Evolutionary conservation across 2,113 vertebrate species (phyloP), one percentile per base, ranked within the genome.

Genomic region (Dunckerocampus dactyliophorus): DNA sequence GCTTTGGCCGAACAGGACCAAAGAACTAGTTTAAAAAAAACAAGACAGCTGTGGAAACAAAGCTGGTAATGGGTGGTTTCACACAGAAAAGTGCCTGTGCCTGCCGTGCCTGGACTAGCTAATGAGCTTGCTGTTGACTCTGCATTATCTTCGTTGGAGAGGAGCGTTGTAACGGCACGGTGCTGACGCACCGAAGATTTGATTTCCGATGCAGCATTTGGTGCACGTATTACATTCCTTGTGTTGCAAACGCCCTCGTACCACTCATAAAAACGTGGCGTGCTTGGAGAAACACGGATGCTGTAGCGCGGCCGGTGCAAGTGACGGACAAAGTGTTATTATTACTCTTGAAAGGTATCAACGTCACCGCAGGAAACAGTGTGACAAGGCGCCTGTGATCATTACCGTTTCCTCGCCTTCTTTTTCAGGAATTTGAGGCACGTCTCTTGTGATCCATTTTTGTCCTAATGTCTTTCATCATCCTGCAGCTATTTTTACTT

Each of bases 401-500:
- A 62, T 46, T 47, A 37, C 55, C 59, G 37, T 67, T 71, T 72
- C 8, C 8, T 24, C 45, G 60, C 37, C 2, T 55, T 65, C 74
- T 82, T 64, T 75, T 79, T 75, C 28, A 55, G 57, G 56, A 48
- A 72, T 65, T 56, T 55, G 15, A 69, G 48, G 46, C 61, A 54
- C 1, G n/a, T 71, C 67, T 64, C 54, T 68, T 64, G 14, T 54
- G 16, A 77, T 82, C 62, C 53, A 73, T 76, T 79, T 83, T 77
- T 75, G 71, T 42, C 58, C 62, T 53, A 47, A 54, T 39, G 50
- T 67, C 64, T 72, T 71, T 84, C 60, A 76, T 81, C 67, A 65
- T 34, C 20, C 65, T 58, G 62, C 51, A 22, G 74, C 69, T 82
- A 82, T 82, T 83, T 84, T 81, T 77, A 51, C 48, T 37, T 47